Conservation (phyloP, 2,113 vertebrate genomes). For the Coreoperca whiteheadi region DNA sequence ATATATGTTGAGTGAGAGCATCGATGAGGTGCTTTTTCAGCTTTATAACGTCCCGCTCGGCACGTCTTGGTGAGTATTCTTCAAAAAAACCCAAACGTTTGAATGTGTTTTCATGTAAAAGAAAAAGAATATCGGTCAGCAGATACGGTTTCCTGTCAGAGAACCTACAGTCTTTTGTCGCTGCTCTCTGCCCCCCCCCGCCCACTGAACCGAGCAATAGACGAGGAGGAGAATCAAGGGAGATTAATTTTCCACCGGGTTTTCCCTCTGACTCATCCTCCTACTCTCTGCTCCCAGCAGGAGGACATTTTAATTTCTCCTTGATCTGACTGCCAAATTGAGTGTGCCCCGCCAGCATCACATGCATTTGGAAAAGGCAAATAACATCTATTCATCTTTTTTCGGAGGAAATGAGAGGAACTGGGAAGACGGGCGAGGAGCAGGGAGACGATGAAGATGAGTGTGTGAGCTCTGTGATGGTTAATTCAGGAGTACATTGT, state of each 20-base stretch:
- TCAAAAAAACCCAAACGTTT: no score
- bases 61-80: background rate
- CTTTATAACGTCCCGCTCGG: background rate
- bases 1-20: background rate
- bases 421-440: background rate
- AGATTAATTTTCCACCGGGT: background rate
- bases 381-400: background rate
- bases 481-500: constrained; percentile 11
- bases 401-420: background rate
- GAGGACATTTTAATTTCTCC: constrained; percentile 36
- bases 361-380: constrained; percentile 1
- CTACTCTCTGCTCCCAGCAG: constrained; percentile 6
- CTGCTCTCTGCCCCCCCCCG: background rate
- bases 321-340: constrained; percentile 26
- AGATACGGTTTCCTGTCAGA: background rate
- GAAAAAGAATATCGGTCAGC: no score
- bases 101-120: no score
- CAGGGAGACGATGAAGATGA: background rate
- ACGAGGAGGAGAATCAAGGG: background rate
- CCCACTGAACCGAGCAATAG: background rate
- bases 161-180: background rate
- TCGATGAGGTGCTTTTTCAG: background rate
- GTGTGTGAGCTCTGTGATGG: constrained; percentile 12
- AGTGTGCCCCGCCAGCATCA: background rate
- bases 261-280: constrained; percentile 24